phyloP scores from a whole-genome alignment of 2,888 invertebrate species.

The Drosophila quinaria region DNA sequence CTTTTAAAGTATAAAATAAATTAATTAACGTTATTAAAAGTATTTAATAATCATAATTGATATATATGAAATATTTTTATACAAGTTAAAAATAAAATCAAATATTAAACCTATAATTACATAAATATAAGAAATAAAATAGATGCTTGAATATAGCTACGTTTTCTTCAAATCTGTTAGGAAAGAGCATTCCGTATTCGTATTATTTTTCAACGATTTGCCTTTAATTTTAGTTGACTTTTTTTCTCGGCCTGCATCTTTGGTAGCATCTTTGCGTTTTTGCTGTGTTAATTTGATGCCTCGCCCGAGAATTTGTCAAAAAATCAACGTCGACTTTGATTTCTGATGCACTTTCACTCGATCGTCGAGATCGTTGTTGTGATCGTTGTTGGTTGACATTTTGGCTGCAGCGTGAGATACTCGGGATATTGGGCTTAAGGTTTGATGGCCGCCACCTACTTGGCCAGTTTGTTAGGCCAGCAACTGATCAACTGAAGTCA shows the following conservation, averaged over 20 bases:
- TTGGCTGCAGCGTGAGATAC: conserved; percentile 76
- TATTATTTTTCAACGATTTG: not conserved
- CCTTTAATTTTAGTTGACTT: conserved; percentile 2
- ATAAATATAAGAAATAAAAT: too few species aligned
- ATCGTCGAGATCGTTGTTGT: conserved; percentile 14
- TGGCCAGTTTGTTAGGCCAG: conserved; percentile 48
- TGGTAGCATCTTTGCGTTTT: conserved; percentile 69
- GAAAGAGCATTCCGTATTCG: conserved; percentile 22
- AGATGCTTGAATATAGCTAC: too few species aligned
- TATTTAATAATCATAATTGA: too few species aligned
- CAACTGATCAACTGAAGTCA: conserved; percentile 47
- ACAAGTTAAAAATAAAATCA: too few species aligned
- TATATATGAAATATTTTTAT: too few species aligned
- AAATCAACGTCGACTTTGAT: conserved; percentile 71
- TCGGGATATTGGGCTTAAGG: conserved; percentile 37
- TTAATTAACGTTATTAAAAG: too few species aligned
- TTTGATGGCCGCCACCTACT: conserved; percentile 71
- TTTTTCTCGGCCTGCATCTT: conserved; percentile 42
- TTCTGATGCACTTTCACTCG: conserved; percentile 79
- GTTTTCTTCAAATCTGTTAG: too few species aligned
- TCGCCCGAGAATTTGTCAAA: conserved; percentile 73
- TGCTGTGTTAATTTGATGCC: conserved; percentile 76
- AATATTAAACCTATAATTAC: too few species aligned
- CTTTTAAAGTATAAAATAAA: too few species aligned
- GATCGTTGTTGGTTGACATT: conserved; percentile 15